Base-by-base conservation (phyloP, 2,113 vertebrate genomes). In the Alligator sinensis region DNA sequence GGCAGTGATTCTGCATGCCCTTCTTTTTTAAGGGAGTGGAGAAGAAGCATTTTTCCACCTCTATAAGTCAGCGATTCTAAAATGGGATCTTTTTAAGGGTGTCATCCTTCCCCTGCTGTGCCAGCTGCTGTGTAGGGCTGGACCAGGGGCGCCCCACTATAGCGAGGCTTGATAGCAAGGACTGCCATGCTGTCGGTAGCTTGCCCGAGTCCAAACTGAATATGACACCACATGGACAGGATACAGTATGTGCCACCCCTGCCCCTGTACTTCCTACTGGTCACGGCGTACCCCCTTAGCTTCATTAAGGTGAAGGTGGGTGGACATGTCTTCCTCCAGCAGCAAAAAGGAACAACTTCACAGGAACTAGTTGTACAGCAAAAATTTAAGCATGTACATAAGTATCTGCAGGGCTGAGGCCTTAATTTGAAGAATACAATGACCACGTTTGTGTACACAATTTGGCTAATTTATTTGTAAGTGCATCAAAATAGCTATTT, bases 401-500 rank as follows among this genome's bases (percentile, higher is more conserved):
- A 25, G 24, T 70, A 88, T 77, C 30, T 25, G 4, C 55, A 89
- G 17, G 57, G 27, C 9, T 77, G 9, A 30, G 17, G 83, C 81
- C 72, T 91, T 18, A 30, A 87, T 76, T 59, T 81, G 76, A 81
- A 88, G 80, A 21, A 74, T 30, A 18, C 10, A 89, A 77, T 95
- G 91, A 79, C 77, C 66, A 59, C 59, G 27, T 84, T 34, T 59
- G 28, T 82, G 61, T 89, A 64, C 85, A 86, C 66, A 68, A 58
- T 60, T 75, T 77, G 80, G 30, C n/a, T 87, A 47, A 87, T 61
- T 70, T 38, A 64, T 72, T 5, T 3, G 18, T 27, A 76, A 63
- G 55, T 86, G 80, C 87, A 80, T 25, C 89, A 88, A 18, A 94
- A 78, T 59, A 88, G 59, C 17, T 80, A 8, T 80, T 63, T 87